Evolutionary conservation across 1,140 invertebrate species (phyloP).

Genomic region (Chymomyza costata): DNA sequence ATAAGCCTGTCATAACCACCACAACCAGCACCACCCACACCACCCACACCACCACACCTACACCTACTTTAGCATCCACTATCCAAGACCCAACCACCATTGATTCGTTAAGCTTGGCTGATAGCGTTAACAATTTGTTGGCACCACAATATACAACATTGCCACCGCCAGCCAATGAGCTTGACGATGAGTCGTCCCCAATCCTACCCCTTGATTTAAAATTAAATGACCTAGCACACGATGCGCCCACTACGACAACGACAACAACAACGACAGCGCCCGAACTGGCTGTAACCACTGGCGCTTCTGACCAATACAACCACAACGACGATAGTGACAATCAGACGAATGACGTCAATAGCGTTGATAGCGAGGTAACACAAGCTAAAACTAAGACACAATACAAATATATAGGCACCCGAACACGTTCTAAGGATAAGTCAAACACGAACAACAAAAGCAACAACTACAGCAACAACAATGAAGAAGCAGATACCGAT

Average conservation of each 20-base stretch:
- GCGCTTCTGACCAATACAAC: conserved; percentile 11
- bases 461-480: conserved; percentile 33
- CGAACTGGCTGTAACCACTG: conserved; percentile 37
- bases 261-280: conserved; percentile 54
- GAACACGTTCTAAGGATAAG: conserved; percentile 27
- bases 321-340: conserved; percentile 27
- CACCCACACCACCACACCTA: conserved; percentile 38
- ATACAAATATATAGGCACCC: conserved; percentile 36
- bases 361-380: conserved; percentile 58
- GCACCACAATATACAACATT: conserved; percentile 23
- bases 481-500: conserved; percentile 52
- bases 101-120: conserved; percentile 26
- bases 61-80: conserved; percentile 32
- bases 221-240: conserved; percentile 35
- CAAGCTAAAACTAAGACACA: conserved; percentile 40
- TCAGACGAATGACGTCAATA: conserved; percentile 30
- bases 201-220: conserved; percentile 29
- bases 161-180: conserved; percentile 20
- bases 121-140: conserved; percentile 25
- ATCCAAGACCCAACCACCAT: conserved; percentile 29
- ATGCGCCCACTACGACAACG: conserved; percentile 26
- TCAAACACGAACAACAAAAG: conserved; percentile 22
- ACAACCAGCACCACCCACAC: conserved; percentile 67
- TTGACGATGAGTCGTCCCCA: conserved; percentile 17
- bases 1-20: conserved; percentile 53